Conservation (phyloP, 2,888 invertebrate genomes). For the Drosophila algonquin region DNA sequence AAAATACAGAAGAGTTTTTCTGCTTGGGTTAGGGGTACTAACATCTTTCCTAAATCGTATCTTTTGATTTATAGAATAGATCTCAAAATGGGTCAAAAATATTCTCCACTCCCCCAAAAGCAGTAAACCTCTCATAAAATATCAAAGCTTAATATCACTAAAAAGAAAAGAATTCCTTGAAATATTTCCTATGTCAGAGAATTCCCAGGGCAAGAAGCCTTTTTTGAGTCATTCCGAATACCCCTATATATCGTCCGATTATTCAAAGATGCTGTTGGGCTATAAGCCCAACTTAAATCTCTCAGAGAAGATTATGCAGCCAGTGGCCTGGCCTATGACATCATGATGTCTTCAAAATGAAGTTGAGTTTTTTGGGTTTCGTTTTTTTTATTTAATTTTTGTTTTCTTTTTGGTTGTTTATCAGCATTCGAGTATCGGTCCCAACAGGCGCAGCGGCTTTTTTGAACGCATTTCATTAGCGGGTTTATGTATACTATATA, state of each 20-base stretch:
- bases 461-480: conserved; percentile 74
- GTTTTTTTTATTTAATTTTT: conserved; percentile 22
- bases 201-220: conserved; percentile 21
- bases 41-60: no score
- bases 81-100: neutral
- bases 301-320: conserved; percentile 50
- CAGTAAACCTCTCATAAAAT: conserved; percentile 1
- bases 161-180: conserved; percentile 6
- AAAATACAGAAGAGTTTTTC: no score
- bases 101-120: conserved; percentile 4
- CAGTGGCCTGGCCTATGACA: conserved; percentile 62
- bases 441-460: conserved; percentile 59
- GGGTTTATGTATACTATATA: conserved; percentile 37
- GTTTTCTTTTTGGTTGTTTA: conserved; percentile 45
- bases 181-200: conserved; percentile 14
- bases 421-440: conserved; percentile 52
- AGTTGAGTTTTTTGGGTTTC: conserved; percentile 37
- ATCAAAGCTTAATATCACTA: neutral
- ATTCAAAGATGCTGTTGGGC: conserved; percentile 58
- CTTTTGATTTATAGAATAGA: no score
- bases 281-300: conserved; percentile 36
- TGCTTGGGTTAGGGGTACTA: no score
- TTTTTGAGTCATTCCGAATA: conserved; percentile 31
- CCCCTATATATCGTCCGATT: conserved; percentile 23
- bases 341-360: conserved; percentile 59